phyloP scores from a whole-genome alignment of 2,888 invertebrate genomes.

The Lamellibrachia columna region DNA sequence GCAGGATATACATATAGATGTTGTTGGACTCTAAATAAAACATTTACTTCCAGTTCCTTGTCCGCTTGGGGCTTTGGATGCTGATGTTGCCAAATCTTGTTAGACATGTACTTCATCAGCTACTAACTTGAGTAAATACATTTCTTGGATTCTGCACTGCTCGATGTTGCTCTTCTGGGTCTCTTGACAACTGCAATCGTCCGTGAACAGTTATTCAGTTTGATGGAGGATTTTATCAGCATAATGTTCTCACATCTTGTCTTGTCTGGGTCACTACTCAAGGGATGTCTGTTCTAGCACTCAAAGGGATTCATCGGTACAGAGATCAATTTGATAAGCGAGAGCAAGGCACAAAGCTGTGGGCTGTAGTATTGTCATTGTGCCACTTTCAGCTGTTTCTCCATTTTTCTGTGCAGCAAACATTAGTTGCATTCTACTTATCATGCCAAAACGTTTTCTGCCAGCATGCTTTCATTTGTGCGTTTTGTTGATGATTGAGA shows the following conservation, averaged over 20 bases:
- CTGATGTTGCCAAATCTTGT: too few relatives aligned
- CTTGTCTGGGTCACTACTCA: background rate
- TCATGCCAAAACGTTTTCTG: background rate
- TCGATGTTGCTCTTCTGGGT: background rate
- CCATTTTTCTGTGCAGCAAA: background rate
- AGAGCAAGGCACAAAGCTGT: background rate
- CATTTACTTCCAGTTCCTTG: too few relatives aligned
- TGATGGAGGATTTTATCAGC: conserved; percentile 1
- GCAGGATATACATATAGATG: too few relatives aligned
- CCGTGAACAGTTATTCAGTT: background rate
- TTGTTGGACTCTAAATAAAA: too few relatives aligned
- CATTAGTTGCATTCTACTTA: background rate
- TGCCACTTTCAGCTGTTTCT: background rate
- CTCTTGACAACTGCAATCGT: background rate
- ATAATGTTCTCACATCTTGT: background rate
- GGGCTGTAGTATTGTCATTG: background rate
- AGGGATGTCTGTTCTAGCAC: background rate
- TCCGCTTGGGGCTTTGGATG: too few relatives aligned
- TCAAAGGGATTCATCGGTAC: background rate
- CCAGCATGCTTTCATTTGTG: too few relatives aligned
- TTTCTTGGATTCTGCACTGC: background rate
- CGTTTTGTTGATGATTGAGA: too few relatives aligned
- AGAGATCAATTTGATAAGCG: background rate
- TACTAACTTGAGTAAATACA: background rate
- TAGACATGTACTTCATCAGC: too few relatives aligned